These are phyloP conservation scores for Sapajus apella DNA, from an alignment of 2,113 vertebrate species.

Conservation along the genomic window DNA sequence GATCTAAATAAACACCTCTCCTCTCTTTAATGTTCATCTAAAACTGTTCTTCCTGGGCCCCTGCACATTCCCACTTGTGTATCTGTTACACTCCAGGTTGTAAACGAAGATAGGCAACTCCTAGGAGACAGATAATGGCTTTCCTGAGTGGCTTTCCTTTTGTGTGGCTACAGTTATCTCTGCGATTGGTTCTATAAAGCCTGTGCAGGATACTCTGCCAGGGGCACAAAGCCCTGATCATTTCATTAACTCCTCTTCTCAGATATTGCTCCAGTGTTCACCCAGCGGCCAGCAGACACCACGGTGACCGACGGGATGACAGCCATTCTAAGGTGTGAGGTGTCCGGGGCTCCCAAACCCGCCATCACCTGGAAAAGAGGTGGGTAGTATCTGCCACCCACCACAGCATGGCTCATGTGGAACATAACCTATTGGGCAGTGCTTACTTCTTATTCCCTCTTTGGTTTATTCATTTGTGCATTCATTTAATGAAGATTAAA, in stretches of 20 bases:
- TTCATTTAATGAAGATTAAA: neutral
- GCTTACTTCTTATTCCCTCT: neutral
- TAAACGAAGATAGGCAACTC: constrained; percentile 67
- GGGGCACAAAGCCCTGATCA: neutral
- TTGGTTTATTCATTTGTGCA: neutral
- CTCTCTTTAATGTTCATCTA: constrained; percentile 55
- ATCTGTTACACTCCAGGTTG: constrained; percentile 34
- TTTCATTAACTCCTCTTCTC: constrained; percentile 16
- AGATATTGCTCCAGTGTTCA: constrained; percentile 92
- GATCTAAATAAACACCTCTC: constrained; percentile 60
- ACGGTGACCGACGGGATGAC: constrained; percentile 91
- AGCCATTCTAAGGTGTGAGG: constrained; percentile 90
- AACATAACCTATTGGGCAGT: fast-evolving
- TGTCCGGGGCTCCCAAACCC: constrained; percentile 93
- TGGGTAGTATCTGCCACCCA: constrained; percentile 51
- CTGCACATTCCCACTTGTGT: neutral
- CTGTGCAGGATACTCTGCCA: neutral
- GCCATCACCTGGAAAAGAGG: constrained; percentile 95
- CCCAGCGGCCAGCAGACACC: constrained; percentile 85
- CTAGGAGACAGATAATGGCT: constrained; percentile 60
- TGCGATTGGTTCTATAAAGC: constrained; percentile 13
- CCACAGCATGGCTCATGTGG: neutral
- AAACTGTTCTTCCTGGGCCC: neutral
- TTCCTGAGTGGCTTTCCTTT: constrained; percentile 53
- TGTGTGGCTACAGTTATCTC: neutral